Percentiles rank a stretch among this genome's conserved stretches.
Evolutionary conservation across 1,140 invertebrate genomes (phyloP).

Genomic region (Periplaneta americana): DNA sequence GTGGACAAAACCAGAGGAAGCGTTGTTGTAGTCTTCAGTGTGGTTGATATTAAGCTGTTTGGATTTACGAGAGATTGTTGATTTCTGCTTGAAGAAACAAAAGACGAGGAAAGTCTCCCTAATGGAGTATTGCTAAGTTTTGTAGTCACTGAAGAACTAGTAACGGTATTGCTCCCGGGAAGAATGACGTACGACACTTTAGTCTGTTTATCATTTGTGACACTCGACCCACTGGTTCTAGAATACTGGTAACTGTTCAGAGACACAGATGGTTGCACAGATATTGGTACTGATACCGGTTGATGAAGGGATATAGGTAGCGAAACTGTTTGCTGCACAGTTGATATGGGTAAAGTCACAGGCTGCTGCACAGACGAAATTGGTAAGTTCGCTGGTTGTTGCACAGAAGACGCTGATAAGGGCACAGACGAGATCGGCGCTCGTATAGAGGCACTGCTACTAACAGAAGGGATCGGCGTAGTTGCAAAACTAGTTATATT

Average conservation of each 20-base stretch:
- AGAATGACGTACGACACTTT: conserved; percentile 17
- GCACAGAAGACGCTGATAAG: background rate
- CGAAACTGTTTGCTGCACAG: background rate
- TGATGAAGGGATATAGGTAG: background rate
- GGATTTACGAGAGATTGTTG: background rate
- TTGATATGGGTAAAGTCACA: background rate
- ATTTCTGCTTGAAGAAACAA: background rate
- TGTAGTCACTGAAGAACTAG: background rate
- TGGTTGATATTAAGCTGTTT: background rate
- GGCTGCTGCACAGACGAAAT: background rate
- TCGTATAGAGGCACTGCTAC: background rate
- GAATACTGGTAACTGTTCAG: background rate
- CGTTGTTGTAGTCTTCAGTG: background rate
- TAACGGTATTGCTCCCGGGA: background rate
- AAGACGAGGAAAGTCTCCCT: background rate
- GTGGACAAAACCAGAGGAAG: background rate
- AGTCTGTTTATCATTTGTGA: background rate
- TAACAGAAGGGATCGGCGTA: background rate
- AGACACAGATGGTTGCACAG: background rate
- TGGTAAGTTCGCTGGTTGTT: background rate
- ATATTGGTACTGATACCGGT: background rate
- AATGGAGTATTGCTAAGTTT: background rate
- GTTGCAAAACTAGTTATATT: conserved; percentile 9
- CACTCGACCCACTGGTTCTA: background rate
- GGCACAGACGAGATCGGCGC: background rate